Evolutionary conservation across 2,113 vertebrate genomes (phyloP).

Genomic region (Marmota monax): DNA sequence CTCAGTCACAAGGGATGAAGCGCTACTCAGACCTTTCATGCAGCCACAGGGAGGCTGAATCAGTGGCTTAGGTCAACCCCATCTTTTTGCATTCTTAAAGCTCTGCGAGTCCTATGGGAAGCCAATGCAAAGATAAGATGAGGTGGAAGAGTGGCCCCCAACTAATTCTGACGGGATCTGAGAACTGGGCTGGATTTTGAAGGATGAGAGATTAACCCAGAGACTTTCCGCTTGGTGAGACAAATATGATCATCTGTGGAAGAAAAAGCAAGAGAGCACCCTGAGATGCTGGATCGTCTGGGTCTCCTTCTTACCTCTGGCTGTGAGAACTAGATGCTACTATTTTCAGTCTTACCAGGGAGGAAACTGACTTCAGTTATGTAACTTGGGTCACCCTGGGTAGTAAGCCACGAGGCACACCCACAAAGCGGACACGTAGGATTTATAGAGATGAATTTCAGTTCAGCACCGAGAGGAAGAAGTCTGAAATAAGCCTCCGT

Average conservation of each 20-base stretch:
- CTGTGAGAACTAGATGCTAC: neutral
- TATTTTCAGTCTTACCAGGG: neutral
- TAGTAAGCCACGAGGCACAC: neutral
- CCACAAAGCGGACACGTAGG: neutral
- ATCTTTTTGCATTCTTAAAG: neutral
- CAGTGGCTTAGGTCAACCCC: neutral
- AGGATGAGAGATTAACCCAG: neutral
- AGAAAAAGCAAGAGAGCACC: neutral
- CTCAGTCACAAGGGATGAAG: neutral
- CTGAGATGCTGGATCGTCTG: neutral
- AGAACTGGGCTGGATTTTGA: neutral
- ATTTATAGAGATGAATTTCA: neutral
- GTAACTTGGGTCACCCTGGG: neutral
- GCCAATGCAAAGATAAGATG: neutral
- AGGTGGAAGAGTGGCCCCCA: neutral
- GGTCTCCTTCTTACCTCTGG: neutral
- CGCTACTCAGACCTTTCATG: neutral
- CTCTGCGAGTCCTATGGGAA: neutral
- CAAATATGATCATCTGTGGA: neutral
- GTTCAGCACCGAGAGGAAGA: neutral
- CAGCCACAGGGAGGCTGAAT: neutral
- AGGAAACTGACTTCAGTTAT: neutral
- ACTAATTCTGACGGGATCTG: neutral
- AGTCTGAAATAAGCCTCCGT: neutral
- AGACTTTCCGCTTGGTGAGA: neutral